Evolutionary conservation across 2,888 invertebrate species (phyloP).

Genomic region (Digitonthophagus gazella): DNA sequence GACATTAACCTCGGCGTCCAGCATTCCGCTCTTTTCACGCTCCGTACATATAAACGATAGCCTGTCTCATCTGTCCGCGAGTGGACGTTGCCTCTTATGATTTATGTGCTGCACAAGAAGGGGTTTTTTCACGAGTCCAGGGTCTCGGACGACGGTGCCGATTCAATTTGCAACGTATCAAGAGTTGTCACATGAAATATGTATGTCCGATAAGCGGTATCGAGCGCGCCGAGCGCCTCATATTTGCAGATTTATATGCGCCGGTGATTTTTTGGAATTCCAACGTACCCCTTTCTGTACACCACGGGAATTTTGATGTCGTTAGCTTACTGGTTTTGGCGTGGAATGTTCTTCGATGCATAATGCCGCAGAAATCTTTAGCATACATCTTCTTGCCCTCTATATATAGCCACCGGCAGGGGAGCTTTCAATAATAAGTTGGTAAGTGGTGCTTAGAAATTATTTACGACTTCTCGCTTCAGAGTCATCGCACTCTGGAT

Average conservation of each 20-base stretch:
- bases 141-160: conserved; percentile 12
- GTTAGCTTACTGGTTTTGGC: not conserved
- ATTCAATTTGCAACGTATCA: conserved; percentile 15
- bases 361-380: not conserved
- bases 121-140: not conserved
- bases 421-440: not conserved
- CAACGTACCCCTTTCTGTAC: not conserved
- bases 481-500: not conserved
- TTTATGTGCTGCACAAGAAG: conserved; percentile 4
- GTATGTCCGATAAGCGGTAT: conserved; percentile 6
- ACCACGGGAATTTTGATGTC: not conserved
- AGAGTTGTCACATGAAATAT: conserved; percentile 15
- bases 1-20: not conserved
- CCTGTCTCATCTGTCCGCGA: conserved; percentile 14
- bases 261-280: not conserved
- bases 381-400: not conserved
- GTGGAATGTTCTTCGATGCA: not conserved
- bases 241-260: not conserved
- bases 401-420: not conserved
- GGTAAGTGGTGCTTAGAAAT: not conserved
- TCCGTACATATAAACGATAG: conserved; percentile 11
- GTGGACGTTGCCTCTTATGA: conserved; percentile 11
- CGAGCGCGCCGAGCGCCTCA: not conserved
- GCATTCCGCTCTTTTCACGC: conserved; percentile 13
- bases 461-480: not conserved